phyloP scores from a whole-genome alignment of 2,888 invertebrate genomes.

The Saturnia japonica region DNA sequence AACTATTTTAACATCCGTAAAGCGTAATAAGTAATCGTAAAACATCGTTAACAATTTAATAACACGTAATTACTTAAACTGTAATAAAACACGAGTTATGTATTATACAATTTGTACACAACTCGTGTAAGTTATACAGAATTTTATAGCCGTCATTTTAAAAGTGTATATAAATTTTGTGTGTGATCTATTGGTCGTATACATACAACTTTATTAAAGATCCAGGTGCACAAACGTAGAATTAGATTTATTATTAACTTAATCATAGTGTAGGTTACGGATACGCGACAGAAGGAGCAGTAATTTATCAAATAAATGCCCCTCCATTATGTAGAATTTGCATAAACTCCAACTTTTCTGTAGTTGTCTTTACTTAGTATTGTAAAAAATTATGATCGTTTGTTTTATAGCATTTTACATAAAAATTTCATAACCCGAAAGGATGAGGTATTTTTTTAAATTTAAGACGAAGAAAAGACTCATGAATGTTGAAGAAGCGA shows the following conservation, averaged over 20 bases:
- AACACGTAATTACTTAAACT: constrained; percentile 6
- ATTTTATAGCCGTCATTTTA: background rate
- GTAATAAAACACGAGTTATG: constrained; percentile 9
- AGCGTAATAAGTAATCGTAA: no score
- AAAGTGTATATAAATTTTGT: background rate
- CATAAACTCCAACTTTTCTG: background rate
- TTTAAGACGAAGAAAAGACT: no score
- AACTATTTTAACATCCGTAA: background rate
- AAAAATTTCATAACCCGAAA: background rate
- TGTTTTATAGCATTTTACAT: background rate
- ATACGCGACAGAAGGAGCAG: constrained; percentile 6
- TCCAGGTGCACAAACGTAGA: constrained; percentile 52
- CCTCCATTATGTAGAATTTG: constrained; percentile 7
- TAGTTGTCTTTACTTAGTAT: background rate
- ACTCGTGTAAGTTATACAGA: background rate
- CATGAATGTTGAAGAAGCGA: no score
- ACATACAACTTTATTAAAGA: constrained; percentile 54
- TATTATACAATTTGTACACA: no score
- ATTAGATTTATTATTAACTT: constrained; percentile 50
- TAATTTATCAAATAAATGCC: constrained; percentile 10
- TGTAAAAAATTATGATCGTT: background rate
- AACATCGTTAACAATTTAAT: background rate
- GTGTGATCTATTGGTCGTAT: background rate
- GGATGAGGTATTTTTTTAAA: no score
- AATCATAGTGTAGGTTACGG: constrained; percentile 7